Base-by-base conservation (phyloP, 2,888 invertebrate species). In the Incurvaria masculella region DNA sequence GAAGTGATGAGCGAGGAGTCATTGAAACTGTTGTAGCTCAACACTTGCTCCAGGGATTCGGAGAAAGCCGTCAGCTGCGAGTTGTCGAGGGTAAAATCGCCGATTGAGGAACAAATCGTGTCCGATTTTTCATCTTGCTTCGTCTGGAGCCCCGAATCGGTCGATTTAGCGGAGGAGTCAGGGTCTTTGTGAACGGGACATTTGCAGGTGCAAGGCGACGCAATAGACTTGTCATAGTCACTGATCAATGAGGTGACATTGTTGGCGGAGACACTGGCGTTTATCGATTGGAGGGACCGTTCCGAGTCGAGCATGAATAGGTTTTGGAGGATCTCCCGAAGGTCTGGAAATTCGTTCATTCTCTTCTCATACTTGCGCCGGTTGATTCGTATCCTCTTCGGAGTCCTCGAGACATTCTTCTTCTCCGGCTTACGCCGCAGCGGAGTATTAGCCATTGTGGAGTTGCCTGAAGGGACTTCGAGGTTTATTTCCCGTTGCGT, bases 1-100 rank as follows among this genome's bases (percentile, higher is more conserved):
- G 64, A 63, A 33, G 53, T 62, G 44, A 65, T 68, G 0, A 78
- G 53, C 19, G 65, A 71, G 0, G 66, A 60, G 23, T 76, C 74
- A 42, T 75, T 62, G 48, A 74, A 78, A 48, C 78, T 76, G 44
- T 66, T 71, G 60, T 71, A 78, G 49, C 74, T 78, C 0, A 75
- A 60, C 0, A 71, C 59, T 47, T 66, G 66, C 26, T 76, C 78
- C 1, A 78, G 52, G 0, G 78, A 73, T 44, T 78, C 78, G 0
- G 78, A 78, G 40, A 68, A 78, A 0, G 72, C 75, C 0, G 74
- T 72, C 3, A 78, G 55, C 2, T 73, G 69, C 2, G 69, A 68
- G 0, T 65, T 63, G 52, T 76, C 74, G 1, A 78, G 52, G 6
- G 62, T 67, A 48, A 78, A 78, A 53, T 78, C 75, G 1, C 78